Percentiles rank a stretch among this genome's conserved stretches.
Evolutionary conservation across 2,113 vertebrate genomes (phyloP).

Genomic region (Cyprinodon tularosa): DNA sequence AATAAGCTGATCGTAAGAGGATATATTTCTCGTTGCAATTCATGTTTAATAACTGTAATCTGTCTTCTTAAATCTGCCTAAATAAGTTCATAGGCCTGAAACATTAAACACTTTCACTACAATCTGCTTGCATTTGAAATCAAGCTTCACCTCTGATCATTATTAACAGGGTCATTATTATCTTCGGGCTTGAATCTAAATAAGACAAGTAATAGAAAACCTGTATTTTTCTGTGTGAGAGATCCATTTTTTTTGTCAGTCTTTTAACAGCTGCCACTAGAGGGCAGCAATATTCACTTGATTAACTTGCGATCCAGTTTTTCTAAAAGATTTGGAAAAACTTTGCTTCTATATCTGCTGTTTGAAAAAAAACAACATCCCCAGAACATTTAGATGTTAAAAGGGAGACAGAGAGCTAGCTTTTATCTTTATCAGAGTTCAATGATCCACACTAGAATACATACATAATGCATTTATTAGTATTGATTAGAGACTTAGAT

Average conservation of each 20-base stretch:
- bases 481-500: slow-evolving; percentile 37
- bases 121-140: background rate
- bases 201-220: background rate
- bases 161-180: background rate
- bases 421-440: background rate
- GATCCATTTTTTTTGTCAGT: background rate
- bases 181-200: background rate
- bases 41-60: too few relatives aligned
- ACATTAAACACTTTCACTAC: background rate
- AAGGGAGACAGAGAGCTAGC: background rate
- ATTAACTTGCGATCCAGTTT: background rate
- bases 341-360: background rate
- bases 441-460: background rate
- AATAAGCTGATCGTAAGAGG: too few relatives aligned
- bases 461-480: slow-evolving; percentile 5
- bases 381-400: background rate
- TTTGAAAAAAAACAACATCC: background rate
- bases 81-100: too few relatives aligned
- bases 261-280: slow-evolving; percentile 28
- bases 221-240: background rate
- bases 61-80: too few relatives aligned
- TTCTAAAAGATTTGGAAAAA: background rate
- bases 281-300: slow-evolving; percentile 44
- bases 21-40: too few relatives aligned
- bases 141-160: background rate